A percentile compares a stretch with the other conserved stretches of the same genome.
Evolutionary conservation across 1,140 invertebrate genomes (phyloP).

Genomic region (Berghia stephanieae): DNA sequence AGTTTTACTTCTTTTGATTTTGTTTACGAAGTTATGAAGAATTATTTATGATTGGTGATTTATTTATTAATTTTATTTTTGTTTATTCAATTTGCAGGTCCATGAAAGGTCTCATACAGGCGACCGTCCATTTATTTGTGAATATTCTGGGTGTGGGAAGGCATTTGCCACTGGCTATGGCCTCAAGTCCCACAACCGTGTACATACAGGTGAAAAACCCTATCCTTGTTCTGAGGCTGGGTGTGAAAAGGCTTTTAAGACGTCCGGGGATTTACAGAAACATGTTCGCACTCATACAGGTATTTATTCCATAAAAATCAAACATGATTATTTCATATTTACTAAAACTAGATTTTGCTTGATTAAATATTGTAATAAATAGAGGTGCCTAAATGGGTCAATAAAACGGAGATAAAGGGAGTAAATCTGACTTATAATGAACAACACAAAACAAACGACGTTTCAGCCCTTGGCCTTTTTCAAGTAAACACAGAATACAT

Average conservation of each 20-base stretch:
- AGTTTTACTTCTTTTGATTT: background rate
- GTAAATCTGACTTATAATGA: too few species aligned
- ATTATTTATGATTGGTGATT: too few species aligned
- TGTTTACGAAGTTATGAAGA: too few species aligned
- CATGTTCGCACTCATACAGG: slow-evolving; percentile 78
- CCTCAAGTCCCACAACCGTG: slow-evolving; percentile 75
- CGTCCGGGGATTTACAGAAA: slow-evolving; percentile 77
- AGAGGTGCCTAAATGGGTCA: too few species aligned
- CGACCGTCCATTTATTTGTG: slow-evolving; percentile 77
- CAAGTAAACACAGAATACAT: too few species aligned
- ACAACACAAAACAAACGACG: too few species aligned
- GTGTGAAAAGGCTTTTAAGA: slow-evolving; percentile 76
- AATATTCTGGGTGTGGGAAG: slow-evolving; percentile 72
- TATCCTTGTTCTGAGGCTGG: slow-evolving; percentile 72
- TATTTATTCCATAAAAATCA: too few species aligned
- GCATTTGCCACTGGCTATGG: slow-evolving; percentile 77
- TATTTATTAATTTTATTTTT: background rate
- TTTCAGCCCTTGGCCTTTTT: too few species aligned
- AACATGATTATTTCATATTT: too few species aligned
- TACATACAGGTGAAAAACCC: slow-evolving; percentile 77
- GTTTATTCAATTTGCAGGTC: slow-evolving; percentile 74
- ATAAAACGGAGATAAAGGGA: too few species aligned
- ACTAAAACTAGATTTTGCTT: too few species aligned
- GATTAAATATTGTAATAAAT: too few species aligned
- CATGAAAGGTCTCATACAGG: slow-evolving; percentile 78